These are phyloP conservation scores for Drosophila nr. fundita DNA, from an alignment of 2,888 invertebrate genomes.

Conservation along the genomic window DNA sequence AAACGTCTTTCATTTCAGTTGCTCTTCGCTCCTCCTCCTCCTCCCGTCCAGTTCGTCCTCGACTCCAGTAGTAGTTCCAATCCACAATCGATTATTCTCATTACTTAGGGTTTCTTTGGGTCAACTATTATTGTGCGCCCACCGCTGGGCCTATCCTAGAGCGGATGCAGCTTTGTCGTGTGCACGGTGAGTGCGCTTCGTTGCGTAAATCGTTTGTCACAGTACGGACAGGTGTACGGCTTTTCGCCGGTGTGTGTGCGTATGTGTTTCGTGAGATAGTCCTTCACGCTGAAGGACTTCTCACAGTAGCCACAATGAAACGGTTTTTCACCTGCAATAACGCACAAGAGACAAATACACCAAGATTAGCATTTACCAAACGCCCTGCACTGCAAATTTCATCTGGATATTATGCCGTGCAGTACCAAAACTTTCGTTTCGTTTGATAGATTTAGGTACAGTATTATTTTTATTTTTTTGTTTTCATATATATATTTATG, in stretches of 20 bases:
- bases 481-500: constrained; percentile 26
- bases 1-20: constrained; percentile 73
- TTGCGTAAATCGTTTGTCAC: constrained; percentile 84
- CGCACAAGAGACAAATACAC: constrained; percentile 24
- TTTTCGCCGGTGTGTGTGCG: constrained; percentile 84
- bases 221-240: constrained; percentile 84
- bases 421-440: constrained; percentile 68
- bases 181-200: constrained; percentile 84
- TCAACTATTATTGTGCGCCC: constrained; percentile 67
- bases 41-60: constrained; percentile 1
- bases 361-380: constrained; percentile 54
- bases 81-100: constrained; percentile 17
- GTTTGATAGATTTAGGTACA: constrained; percentile 70
- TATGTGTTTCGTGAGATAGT: constrained; percentile 85
- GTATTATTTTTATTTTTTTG: constrained; percentile 32
- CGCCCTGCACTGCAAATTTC: constrained; percentile 27
- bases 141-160: constrained; percentile 82
- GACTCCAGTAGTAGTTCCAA: not conserved
- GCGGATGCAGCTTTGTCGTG: constrained; percentile 84
- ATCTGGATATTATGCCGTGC: constrained; percentile 59
- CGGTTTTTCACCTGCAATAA: constrained; percentile 83
- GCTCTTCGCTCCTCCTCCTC: constrained; percentile 24
- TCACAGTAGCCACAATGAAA: constrained; percentile 84
- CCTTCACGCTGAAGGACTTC: constrained; percentile 84
- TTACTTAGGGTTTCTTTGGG: constrained; percentile 65